Conservation (phyloP, 2,797 vertebrate species). For the Dermochelys coriacea region DNA sequence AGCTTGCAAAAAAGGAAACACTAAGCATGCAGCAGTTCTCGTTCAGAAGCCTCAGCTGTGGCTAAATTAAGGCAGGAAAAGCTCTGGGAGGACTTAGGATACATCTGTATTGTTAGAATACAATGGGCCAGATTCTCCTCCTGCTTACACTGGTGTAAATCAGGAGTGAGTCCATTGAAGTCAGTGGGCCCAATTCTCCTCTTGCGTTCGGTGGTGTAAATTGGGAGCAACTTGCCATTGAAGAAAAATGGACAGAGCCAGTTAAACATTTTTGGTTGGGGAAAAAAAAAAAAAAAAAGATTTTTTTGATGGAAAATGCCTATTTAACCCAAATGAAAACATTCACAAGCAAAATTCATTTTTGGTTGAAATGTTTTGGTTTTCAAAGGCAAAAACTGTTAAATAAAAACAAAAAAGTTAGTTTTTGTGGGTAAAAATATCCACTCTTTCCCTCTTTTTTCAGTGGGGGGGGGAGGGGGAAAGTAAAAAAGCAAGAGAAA, state of each 20-base stretch:
- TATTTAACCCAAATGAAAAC: background rate
- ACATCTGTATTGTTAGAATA: background rate
- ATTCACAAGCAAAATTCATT: no score
- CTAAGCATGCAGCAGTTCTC: slow-evolving; percentile 7
- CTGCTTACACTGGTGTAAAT: background rate
- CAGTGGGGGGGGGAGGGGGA: accelerated
- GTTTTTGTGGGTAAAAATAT: no score
- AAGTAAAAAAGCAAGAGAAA: background rate
- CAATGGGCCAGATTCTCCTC: background rate
- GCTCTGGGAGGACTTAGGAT: background rate
- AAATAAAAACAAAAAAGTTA: no score
- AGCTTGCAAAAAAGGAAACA: background rate
- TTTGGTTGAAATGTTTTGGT: background rate
- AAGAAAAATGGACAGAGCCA: background rate
- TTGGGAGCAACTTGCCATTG: background rate
- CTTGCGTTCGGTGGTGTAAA: background rate
- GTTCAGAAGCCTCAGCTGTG: accelerated
- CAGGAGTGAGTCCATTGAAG: background rate
- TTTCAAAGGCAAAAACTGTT: background rate
- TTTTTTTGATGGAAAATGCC: background rate
- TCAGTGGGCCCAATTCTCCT: background rate
- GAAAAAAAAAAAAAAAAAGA: background rate
- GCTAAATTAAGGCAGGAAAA: background rate
- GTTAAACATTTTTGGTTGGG: no score
- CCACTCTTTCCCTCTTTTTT: background rate